Percentiles rank a stretch among this genome's conserved stretches.
phyloP scores from a whole-genome alignment of 2,888 invertebrate genomes.

The Zhengitettix transpicula region DNA sequence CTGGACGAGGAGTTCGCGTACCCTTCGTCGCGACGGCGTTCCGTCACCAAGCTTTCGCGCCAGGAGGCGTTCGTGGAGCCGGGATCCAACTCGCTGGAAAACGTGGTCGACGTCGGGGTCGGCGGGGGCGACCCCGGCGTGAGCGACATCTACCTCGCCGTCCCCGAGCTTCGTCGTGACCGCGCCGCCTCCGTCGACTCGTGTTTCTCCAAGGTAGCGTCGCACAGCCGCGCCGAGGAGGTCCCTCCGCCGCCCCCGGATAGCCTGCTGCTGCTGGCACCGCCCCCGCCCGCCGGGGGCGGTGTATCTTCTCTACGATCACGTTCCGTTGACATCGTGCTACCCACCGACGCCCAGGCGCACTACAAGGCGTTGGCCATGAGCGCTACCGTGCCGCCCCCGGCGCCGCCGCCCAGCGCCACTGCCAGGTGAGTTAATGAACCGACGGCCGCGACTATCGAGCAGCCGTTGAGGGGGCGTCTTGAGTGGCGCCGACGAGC shows the following conservation, averaged over 20 bases:
- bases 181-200: slow-evolving; percentile 79
- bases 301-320: slow-evolving; percentile 32
- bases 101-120: slow-evolving; percentile 33
- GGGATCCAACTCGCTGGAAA: slow-evolving; percentile 46
- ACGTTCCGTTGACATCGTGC: slow-evolving; percentile 71
- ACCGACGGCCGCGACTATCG: neutral
- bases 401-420: slow-evolving; percentile 14
- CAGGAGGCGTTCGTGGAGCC: slow-evolving; percentile 64
- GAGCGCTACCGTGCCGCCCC: slow-evolving; percentile 35
- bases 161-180: slow-evolving; percentile 68
- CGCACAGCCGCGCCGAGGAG: slow-evolving; percentile 45
- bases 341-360: slow-evolving; percentile 72
- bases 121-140: slow-evolving; percentile 24
- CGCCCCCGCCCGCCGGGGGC: slow-evolving; percentile 40
- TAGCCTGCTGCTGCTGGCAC: slow-evolving; percentile 32
- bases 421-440: slow-evolving; percentile 1
- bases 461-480: neutral
- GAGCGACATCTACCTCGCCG: slow-evolving; percentile 58
- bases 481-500: neutral
- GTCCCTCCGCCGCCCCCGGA: slow-evolving; percentile 20
- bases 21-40: slow-evolving; percentile 36
- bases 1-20: slow-evolving; percentile 21
- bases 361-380: slow-evolving; percentile 69
- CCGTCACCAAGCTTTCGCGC: slow-evolving; percentile 45
- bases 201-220: slow-evolving; percentile 34